Conservation (phyloP, 2,888 invertebrate species). For the Scrobipalpa costella region DNA sequence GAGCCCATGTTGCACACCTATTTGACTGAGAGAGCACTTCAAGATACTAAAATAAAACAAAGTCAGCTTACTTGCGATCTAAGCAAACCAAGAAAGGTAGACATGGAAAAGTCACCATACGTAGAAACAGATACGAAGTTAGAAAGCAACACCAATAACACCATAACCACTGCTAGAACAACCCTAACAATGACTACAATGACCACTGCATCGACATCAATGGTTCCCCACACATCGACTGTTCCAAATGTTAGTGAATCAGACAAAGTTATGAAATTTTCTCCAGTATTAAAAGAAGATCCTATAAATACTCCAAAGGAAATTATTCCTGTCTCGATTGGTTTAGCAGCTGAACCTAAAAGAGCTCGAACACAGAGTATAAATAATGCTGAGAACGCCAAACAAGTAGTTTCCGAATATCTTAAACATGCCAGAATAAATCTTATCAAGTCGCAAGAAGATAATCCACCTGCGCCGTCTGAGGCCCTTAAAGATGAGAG, state of each 20-base stretch:
- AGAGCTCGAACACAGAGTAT: conserved; percentile 50
- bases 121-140: conserved; percentile 47
- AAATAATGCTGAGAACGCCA: conserved; percentile 77
- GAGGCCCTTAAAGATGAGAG: conserved; percentile 60
- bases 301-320: conserved; percentile 40
- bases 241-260: conserved; percentile 40
- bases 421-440: conserved; percentile 82
- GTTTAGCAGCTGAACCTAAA: conserved; percentile 48
- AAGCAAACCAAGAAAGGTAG: conserved; percentile 64
- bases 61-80: conserved; percentile 76
- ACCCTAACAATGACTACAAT: conserved; percentile 32
- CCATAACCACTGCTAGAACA: conserved; percentile 39
- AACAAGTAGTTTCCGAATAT: conserved; percentile 84
- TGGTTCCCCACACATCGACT: conserved; percentile 36
- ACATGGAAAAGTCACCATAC: conserved; percentile 56
- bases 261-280: conserved; percentile 39
- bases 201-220: conserved; percentile 36
- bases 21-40: conserved; percentile 85
- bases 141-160: conserved; percentile 43
- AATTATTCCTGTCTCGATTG: conserved; percentile 30
- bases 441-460: conserved; percentile 65
- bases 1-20: conserved; percentile 87
- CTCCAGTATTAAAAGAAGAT: conserved; percentile 48
- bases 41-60: conserved; percentile 87
- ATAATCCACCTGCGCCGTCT: conserved; percentile 52